Base-by-base conservation (phyloP, 2,113 vertebrate species). In the Macquaria ambigua region DNA sequence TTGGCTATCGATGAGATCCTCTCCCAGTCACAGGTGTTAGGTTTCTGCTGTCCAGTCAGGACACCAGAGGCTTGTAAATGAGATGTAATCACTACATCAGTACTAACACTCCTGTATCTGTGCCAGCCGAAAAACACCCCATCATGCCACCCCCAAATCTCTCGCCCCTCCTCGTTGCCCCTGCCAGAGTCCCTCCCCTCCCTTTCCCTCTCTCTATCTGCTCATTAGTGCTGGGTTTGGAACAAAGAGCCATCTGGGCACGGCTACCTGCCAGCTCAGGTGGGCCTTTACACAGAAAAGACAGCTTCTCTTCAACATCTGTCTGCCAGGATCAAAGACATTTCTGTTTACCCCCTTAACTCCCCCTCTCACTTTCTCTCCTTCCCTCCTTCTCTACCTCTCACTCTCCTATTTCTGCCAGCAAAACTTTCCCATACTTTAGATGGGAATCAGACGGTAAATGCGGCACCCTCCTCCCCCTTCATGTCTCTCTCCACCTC, bases 211-310 rank as follows among this genome's bases (percentile, higher is more conserved):
- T 94, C 90, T 25, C 77, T 72, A 90, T 95, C 94, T 85, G 92
- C 96, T 97, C 95, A 96, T 97, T 97, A 97, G 95, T 89, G 89
- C 83, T 59, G 84, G 90, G 76, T 91, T 91, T 94, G 93, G 94
- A 94, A 93, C 89, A 94, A 91, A 93, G 87, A 92, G 88, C 53
- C 93, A 94, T 95, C 94, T 95, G 90, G 83, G 93, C 91, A 76
- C 85, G 89, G 89, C 92, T 93, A 93, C 90, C 93, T 93, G 91
- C 94, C 93, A 88, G 84, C 95, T 96, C 94, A 95, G 95, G 94
- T 96, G 93, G 94, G 93, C 70, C 81, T 92, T 95, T 95, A 95
- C 85, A 93, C 94, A 89, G 74, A 94, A 94, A 92, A 90, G 84
- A 73, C 79, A 74, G 84, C 85, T 83, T 91, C 90, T 89, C 91